Evolutionary conservation across 37 sponge, comb jelly and placozoan genomes (phyloP).

Genomic region (Amphimedon queenslandica): DNA sequence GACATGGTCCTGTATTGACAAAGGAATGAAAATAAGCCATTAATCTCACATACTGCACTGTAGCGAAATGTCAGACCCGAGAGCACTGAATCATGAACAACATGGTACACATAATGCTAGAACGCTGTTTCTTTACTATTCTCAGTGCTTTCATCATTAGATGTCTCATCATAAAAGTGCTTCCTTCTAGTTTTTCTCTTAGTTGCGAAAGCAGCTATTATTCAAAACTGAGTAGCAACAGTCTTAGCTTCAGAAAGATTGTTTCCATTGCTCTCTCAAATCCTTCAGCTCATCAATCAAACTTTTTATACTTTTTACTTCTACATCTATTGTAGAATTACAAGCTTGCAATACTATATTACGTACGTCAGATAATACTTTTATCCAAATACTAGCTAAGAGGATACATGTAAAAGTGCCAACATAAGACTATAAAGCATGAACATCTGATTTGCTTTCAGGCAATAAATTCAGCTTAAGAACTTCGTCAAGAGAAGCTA

Average conservation of each 20-base stretch:
- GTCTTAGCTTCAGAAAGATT: constrained; percentile 11
- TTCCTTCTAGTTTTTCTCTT: constrained; percentile 1
- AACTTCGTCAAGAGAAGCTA: not conserved
- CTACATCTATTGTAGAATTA: constrained; percentile 10
- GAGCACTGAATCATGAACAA: not conserved
- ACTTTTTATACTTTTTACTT: constrained; percentile 6
- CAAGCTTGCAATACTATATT: constrained; percentile 19
- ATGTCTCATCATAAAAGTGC: constrained; percentile 4
- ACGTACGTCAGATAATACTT: constrained; percentile 3
- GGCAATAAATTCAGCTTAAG: not conserved
- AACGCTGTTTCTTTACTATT: not conserved
- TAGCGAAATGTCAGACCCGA: not conserved
- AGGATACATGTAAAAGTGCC: constrained; percentile 11
- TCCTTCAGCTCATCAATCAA: constrained; percentile 15
- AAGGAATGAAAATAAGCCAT: constrained; percentile 3
- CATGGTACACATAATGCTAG: not conserved
- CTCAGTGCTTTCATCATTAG: not conserved
- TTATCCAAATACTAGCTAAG: constrained; percentile 13
- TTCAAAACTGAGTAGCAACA: constrained; percentile 2
- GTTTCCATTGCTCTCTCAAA: constrained; percentile 4
- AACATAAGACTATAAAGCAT: constrained; percentile 3
- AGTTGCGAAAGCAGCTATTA: not conserved
- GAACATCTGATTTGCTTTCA: constrained; percentile 18
- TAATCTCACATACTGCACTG: not conserved
- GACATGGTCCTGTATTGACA: constrained; percentile 11